Evolutionary conservation across 2,888 invertebrate genomes (phyloP).

Genomic region (Acanthacorydalis orientalis): DNA sequence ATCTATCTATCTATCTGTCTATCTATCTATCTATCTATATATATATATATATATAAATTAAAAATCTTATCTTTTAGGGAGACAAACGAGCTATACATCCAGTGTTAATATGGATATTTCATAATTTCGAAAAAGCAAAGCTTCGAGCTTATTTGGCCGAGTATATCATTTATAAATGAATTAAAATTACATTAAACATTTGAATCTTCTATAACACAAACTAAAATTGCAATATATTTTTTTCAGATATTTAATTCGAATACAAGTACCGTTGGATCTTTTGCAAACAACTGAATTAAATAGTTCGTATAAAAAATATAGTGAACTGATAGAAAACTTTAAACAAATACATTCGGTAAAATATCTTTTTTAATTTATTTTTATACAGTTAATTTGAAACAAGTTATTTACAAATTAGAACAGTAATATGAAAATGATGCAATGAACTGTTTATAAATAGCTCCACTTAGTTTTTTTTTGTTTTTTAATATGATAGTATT

Average conservation of each 20-base stretch:
- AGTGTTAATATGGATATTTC: slow-evolving; percentile 64
- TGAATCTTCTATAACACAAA: not conserved
- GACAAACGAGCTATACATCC: slow-evolving; percentile 60
- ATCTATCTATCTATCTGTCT: no score
- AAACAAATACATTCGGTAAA: slow-evolving; percentile 3
- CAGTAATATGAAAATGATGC: no score
- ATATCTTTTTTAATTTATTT: no score
- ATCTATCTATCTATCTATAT: no score
- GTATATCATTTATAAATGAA: slow-evolving; percentile 19
- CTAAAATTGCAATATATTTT: not conserved
- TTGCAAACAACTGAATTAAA: not conserved
- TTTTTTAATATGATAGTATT: no score
- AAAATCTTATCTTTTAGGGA: no score
- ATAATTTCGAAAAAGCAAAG: slow-evolving; percentile 53
- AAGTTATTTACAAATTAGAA: no score
- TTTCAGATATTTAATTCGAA: not conserved
- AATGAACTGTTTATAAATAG: no score
- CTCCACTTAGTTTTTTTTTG: no score
- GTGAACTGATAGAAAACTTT: not conserved
- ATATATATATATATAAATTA: no score
- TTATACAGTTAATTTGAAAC: no score
- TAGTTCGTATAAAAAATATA: slow-evolving; percentile 1
- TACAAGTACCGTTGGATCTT: not conserved
- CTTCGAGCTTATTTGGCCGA: slow-evolving; percentile 75
- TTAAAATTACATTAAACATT: not conserved